Evolutionary conservation across 2,888 invertebrate genomes (phyloP).

Genomic region (Taphrorychus bicolor): DNA sequence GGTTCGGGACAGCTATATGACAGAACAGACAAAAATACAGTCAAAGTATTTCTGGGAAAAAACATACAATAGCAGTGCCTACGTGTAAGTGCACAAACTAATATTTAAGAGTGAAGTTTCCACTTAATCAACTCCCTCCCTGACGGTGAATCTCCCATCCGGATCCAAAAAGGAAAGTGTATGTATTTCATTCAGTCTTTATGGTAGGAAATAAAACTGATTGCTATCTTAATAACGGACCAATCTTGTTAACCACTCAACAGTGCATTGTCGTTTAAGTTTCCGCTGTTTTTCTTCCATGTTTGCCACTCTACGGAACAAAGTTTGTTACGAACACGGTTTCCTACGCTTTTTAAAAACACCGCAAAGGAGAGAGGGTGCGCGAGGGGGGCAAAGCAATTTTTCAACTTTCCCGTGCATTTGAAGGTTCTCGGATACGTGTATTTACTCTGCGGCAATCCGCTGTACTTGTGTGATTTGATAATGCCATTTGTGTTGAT

Average conservation of each 20-base stretch:
- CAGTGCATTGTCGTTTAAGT: constrained; percentile 56
- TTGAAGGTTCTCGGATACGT: not conserved
- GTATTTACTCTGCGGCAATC: too few species aligned
- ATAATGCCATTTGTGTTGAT: too few species aligned
- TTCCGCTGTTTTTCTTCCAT: constrained; percentile 43
- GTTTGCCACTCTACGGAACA: constrained; percentile 42
- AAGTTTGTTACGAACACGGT: constrained; percentile 37
- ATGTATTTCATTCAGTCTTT: constrained; percentile 59
- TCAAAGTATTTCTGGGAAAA: too few species aligned
- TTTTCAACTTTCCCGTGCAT: constrained; percentile 1
- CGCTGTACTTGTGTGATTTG: too few species aligned
- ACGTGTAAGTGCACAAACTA: not conserved
- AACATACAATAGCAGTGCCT: too few species aligned
- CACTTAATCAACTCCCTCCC: constrained; percentile 23
- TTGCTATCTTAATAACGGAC: constrained; percentile 61
- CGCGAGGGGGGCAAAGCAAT: not conserved
- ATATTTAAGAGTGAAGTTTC: not conserved
- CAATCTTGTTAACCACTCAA: constrained; percentile 61
- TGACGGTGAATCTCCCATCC: constrained; percentile 44
- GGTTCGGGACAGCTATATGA: too few species aligned
- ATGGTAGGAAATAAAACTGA: constrained; percentile 61
- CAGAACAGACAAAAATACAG: too few species aligned
- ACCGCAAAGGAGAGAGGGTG: constrained; percentile 20
- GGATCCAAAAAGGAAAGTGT: constrained; percentile 55
- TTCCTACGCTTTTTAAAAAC: constrained; percentile 39